A percentile compares a stretch with the other conserved stretches of the same genome.
phyloP scores from a whole-genome alignment of 2,888 invertebrate genomes.

The Andrena marginata region DNA sequence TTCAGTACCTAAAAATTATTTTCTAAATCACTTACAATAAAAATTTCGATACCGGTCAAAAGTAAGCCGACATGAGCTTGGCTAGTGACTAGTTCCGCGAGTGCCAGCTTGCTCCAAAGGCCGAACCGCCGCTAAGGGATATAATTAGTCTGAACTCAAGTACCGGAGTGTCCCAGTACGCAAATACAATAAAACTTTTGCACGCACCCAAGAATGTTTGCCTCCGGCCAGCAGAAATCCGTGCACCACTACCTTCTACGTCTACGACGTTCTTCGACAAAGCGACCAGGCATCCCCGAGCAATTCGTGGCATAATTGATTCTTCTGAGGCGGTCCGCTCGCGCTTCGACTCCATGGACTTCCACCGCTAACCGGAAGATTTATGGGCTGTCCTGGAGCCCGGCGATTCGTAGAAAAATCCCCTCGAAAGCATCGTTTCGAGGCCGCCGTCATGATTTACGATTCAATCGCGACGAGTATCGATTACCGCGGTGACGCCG shows the following conservation, averaged over 20 bases:
- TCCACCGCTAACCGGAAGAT: slow-evolving; percentile 29
- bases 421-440: slow-evolving; percentile 9
- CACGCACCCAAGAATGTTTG: background rate
- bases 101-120: too few relatives aligned
- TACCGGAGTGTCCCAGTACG: background rate
- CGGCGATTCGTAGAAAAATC: slow-evolving; percentile 3
- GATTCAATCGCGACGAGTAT: slow-evolving; percentile 44
- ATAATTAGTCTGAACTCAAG: background rate
- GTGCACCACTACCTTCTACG: background rate
- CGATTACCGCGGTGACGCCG: slow-evolving; percentile 50
- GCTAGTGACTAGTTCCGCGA: too few relatives aligned
- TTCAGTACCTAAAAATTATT: too few relatives aligned
- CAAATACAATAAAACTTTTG: background rate
- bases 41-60: too few relatives aligned
- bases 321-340: slow-evolving; percentile 21
- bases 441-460: slow-evolving; percentile 42
- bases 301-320: slow-evolving; percentile 45
- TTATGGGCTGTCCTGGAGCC: slow-evolving; percentile 28
- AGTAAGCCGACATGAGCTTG: too few relatives aligned
- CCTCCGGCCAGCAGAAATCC: background rate
- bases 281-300: slow-evolving; percentile 15
- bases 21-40: too few relatives aligned
- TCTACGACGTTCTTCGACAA: background rate
- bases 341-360: slow-evolving; percentile 18
- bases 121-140: too few relatives aligned